Percentiles rank a stretch among this genome's conserved stretches.
Evolutionary conservation across 2,797 vertebrate species (phyloP).

Genomic region (Anguilla obscura): DNA sequence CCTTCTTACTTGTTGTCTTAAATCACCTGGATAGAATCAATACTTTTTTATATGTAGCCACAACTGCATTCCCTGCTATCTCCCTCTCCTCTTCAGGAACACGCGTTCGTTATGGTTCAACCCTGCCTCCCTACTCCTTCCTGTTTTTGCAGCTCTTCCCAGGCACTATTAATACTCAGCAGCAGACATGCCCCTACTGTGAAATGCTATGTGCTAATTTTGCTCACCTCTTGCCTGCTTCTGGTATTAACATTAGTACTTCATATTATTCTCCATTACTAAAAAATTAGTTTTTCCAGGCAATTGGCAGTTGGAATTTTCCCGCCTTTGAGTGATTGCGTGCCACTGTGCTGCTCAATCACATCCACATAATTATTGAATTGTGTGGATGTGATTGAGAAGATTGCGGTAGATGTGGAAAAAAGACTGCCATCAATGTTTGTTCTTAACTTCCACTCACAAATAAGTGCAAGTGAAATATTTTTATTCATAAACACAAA

Average conservation of each 20-base stretch:
- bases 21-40: slow-evolving; percentile 69
- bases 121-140: slow-evolving; percentile 45
- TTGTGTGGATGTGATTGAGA: too few relatives aligned
- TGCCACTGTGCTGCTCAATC: neutral
- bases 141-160: slow-evolving; percentile 62
- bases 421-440: neutral
- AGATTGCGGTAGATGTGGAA: neutral
- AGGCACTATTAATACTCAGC: slow-evolving; percentile 69
- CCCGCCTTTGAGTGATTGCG: neutral
- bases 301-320: neutral
- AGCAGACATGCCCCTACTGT: slow-evolving; percentile 53
- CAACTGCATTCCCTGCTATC: slow-evolving; percentile 51
- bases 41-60: slow-evolving; percentile 70
- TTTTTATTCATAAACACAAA: neutral
- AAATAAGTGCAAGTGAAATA: neutral
- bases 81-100: slow-evolving; percentile 45
- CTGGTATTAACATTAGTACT: slow-evolving; percentile 8
- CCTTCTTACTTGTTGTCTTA: slow-evolving; percentile 64
- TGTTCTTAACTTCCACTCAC: neutral
- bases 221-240: slow-evolving; percentile 31
- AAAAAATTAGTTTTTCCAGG: neutral
- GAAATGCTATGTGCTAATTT: slow-evolving; percentile 53
- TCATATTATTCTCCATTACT: slow-evolving; percentile 5
- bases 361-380: neutral
- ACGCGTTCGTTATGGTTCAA: slow-evolving; percentile 62